These are phyloP conservation scores for Merops nubicus DNA, from an alignment of 2,113 vertebrate species.

Conservation along the genomic window DNA sequence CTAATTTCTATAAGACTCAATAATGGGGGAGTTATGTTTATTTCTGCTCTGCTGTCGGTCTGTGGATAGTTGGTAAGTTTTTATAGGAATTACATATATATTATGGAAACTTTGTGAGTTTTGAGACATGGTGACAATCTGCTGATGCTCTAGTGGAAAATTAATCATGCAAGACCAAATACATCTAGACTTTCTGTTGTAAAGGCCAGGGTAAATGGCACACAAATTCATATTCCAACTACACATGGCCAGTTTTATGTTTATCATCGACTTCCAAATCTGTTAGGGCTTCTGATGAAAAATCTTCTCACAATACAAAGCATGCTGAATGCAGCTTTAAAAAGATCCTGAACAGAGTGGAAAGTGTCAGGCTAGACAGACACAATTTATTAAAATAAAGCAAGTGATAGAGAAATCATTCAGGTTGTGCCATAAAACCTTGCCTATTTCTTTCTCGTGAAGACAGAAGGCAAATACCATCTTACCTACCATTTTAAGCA, in stretches of 20 bases:
- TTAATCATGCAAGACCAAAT: not conserved
- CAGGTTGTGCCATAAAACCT: not conserved
- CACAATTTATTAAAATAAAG: not conserved
- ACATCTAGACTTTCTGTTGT: not conserved
- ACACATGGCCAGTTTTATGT: not conserved
- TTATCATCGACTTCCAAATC: not conserved
- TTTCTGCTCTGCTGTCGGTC: not conserved
- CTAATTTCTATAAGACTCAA: not conserved
- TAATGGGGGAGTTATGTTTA: not conserved
- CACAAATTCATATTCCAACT: not conserved
- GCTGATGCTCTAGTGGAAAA: not conserved
- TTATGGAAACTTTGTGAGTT: not conserved
- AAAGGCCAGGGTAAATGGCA: not conserved
- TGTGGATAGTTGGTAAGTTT: not conserved
- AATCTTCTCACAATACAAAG: not conserved
- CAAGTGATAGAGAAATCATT: not conserved
- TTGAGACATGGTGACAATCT: not conserved
- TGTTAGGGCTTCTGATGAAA: not conserved
- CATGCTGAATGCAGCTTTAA: not conserved
- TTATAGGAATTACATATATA: not conserved
- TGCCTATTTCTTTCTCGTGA: accelerated
- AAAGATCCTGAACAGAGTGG: accelerated
- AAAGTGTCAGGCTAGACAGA: not conserved
- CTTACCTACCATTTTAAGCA: not conserved
- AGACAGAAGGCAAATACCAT: not conserved